Percentiles rank a stretch among this genome's conserved stretches.
Conservation (phyloP, 2,797 vertebrate species). For the Malurus splendens region DNA sequence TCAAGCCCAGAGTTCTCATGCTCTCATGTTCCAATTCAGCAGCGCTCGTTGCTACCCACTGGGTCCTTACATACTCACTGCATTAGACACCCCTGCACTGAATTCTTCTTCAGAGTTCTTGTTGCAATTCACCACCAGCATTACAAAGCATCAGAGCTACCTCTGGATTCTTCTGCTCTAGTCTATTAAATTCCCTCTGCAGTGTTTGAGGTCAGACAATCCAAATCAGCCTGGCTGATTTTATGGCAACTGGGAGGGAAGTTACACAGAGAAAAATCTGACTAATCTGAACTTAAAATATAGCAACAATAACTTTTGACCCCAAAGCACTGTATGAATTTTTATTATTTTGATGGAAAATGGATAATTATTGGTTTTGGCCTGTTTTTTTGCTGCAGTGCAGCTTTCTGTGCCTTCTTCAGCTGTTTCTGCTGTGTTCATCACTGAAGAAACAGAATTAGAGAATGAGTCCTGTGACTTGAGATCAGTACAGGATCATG, state of each 20-base stretch:
- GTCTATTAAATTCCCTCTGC: neutral
- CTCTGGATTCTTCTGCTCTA: neutral
- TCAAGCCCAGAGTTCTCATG: neutral
- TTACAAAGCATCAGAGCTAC: neutral
- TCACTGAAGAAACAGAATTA: neutral
- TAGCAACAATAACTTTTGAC: neutral
- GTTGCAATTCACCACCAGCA: neutral
- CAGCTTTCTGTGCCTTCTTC: neutral
- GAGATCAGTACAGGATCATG: neutral
- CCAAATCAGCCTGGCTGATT: neutral
- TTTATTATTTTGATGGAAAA: neutral
- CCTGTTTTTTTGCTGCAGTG: neutral
- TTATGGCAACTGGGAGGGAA: neutral
- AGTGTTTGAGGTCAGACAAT: neutral
- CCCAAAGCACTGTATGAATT: neutral
- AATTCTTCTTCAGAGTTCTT: neutral
- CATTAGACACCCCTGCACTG: accelerated
- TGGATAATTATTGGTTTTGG: neutral
- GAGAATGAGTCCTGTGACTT: neutral
- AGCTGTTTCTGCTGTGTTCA: neutral
- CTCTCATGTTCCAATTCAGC: neutral
- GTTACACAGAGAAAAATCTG: neutral
- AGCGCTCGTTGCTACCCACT: neutral
- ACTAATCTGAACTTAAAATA: neutral
- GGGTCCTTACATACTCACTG: neutral